phyloP scores from a whole-genome alignment of 2,797 vertebrate species.

The Catharus ustulatus region DNA sequence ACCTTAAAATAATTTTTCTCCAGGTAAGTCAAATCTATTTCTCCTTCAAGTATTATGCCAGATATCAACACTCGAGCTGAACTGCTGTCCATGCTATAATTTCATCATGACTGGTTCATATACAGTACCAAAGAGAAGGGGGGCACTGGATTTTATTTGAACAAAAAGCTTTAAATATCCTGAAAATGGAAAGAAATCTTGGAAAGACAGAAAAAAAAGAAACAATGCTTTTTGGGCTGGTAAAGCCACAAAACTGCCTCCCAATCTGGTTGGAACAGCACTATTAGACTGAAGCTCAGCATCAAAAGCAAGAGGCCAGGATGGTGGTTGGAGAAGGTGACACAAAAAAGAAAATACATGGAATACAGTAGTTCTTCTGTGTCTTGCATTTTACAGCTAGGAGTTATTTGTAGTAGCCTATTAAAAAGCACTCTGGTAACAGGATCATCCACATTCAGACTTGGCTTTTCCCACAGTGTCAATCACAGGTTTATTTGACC shows the following conservation, averaged over 20 bases:
- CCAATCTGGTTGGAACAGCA: background rate
- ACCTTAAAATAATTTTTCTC: background rate
- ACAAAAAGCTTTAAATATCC: background rate
- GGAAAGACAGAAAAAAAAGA: background rate
- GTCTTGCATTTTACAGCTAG: constrained; percentile 27
- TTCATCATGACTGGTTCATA: background rate
- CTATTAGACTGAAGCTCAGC: background rate
- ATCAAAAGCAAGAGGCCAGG: background rate
- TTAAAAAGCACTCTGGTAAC: background rate
- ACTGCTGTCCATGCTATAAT: background rate
- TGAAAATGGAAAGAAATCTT: background rate
- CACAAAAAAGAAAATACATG: background rate
- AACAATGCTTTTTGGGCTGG: background rate
- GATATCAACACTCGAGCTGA: background rate
- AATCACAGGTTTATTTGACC: background rate
- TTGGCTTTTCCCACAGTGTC: background rate
- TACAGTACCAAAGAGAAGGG: background rate
- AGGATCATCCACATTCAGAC: background rate
- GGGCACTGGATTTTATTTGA: background rate
- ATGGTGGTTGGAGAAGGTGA: background rate
- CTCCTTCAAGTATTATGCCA: background rate
- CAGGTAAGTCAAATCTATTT: background rate
- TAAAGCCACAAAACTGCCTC: background rate
- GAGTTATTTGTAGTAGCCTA: constrained; percentile 6
- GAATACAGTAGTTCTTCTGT: constrained; percentile 58